A percentile compares a stretch with the other conserved stretches of the same genome.
Conservation (phyloP, 2,888 invertebrate genomes). For the Bugula neritina region DNA sequence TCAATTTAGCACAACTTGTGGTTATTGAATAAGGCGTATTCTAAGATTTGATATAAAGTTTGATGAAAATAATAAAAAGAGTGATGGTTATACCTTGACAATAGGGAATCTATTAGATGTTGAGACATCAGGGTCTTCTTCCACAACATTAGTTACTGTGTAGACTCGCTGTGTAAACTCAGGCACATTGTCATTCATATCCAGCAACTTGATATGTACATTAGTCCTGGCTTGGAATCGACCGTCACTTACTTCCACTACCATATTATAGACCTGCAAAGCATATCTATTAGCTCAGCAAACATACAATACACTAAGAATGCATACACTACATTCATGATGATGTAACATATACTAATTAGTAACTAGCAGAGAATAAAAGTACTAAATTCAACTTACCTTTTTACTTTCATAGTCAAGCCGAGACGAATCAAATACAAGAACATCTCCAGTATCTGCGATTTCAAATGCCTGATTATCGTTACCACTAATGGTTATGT, state of each 20-base stretch:
- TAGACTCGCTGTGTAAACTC: conserved; percentile 33
- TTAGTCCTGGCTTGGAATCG: conserved; percentile 30
- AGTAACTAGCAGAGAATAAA: no score
- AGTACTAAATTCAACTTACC: conserved; percentile 33
- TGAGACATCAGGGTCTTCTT: conserved; percentile 34
- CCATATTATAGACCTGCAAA: conserved; percentile 30
- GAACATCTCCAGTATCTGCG: conserved; percentile 13
- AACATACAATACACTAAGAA: no score
- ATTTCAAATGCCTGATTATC: conserved; percentile 23
- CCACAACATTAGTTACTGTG: conserved; percentile 34
- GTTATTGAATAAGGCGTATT: no score
- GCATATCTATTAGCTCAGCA: neutral
- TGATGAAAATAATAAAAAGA: no score
- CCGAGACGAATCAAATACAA: conserved; percentile 29
- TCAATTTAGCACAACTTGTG: no score
- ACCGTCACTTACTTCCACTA: conserved; percentile 33
- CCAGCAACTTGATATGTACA: conserved; percentile 35
- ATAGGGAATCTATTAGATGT: conserved; percentile 28
- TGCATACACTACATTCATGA: no score
- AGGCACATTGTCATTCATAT: conserved; percentile 38
- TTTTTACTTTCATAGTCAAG: conserved; percentile 40
- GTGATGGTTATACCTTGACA: conserved; percentile 7
- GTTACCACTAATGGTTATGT: neutral
- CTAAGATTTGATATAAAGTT: no score
- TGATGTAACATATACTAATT: no score